phyloP scores from a whole-genome alignment of 2,888 invertebrate genomes.

The Salticus scenicus region DNA sequence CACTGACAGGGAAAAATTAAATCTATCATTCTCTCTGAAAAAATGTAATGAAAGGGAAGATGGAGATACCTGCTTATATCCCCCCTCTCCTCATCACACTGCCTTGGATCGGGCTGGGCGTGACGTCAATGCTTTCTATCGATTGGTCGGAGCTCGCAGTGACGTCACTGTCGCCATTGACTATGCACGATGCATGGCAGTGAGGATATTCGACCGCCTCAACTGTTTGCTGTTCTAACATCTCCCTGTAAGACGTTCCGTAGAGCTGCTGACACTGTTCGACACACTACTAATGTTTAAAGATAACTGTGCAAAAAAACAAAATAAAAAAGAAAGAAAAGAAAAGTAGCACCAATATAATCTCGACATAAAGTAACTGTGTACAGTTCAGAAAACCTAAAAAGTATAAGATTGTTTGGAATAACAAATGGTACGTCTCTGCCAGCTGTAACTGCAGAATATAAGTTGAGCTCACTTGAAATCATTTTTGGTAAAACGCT shows the following conservation, averaged over 20 bases:
- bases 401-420: too few species aligned
- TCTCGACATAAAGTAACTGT: too few species aligned
- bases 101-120: slow-evolving; percentile 48
- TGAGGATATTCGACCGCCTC: slow-evolving; percentile 44
- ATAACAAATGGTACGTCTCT: too few species aligned
- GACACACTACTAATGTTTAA: neutral
- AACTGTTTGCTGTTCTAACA: slow-evolving; percentile 40
- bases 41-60: slow-evolving; percentile 60
- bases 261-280: neutral
- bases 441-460: too few species aligned
- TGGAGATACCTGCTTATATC: slow-evolving; percentile 31
- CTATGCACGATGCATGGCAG: slow-evolving; percentile 48
- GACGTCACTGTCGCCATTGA: slow-evolving; percentile 68
- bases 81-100: slow-evolving; percentile 38
- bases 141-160: slow-evolving; percentile 58
- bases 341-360: too few species aligned
- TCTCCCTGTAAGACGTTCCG: slow-evolving; percentile 24
- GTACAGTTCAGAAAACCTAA: too few species aligned
- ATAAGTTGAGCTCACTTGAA: too few species aligned
- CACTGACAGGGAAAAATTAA: slow-evolving; percentile 32
- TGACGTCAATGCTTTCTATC: slow-evolving; percentile 69
- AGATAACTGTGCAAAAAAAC: too few species aligned
- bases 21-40: slow-evolving; percentile 25
- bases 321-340: too few species aligned
- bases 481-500: too few species aligned